Evolutionary conservation across 35 echinoderm and acorn worm species (phyloP).

Genomic region (Strongylocentrotus purpuratus): DNA sequence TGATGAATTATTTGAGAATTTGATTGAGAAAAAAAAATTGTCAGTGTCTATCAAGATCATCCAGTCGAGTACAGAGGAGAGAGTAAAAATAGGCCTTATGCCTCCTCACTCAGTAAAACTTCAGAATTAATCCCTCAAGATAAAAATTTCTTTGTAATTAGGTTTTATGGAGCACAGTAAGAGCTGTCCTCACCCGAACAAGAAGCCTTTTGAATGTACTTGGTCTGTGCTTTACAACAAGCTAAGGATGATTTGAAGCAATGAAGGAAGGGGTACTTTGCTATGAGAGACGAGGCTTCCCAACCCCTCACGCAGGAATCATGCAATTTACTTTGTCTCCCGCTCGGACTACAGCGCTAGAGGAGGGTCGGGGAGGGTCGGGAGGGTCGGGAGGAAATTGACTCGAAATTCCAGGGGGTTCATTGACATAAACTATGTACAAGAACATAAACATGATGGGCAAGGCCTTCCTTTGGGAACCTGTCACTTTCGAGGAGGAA

Average conservation of each 20-base stretch:
- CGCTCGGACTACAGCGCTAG: not conserved
- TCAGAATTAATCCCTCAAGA: too few relatives aligned
- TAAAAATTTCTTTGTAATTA: too few relatives aligned
- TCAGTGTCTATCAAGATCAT: too few relatives aligned
- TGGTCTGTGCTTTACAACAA: not conserved
- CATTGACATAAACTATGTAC: constrained; percentile 1
- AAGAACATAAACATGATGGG: not conserved
- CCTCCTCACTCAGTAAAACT: too few relatives aligned
- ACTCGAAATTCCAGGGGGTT: not conserved
- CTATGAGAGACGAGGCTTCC: not conserved
- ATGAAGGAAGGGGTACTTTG: not conserved
- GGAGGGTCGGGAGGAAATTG: not conserved
- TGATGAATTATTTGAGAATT: too few relatives aligned
- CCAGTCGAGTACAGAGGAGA: too few relatives aligned
- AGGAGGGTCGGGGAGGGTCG: not conserved
- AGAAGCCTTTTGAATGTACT: not conserved
- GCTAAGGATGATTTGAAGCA: not conserved
- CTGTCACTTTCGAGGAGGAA: not conserved
- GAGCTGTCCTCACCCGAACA: not conserved
- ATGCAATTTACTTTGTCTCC: constrained; percentile 2
- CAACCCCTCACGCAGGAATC: not conserved
- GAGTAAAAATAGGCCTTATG: too few relatives aligned
- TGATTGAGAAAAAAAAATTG: too few relatives aligned
- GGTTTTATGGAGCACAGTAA: too few relatives aligned
- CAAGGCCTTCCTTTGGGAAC: not conserved